Conservation (phyloP, 2,113 vertebrate species). For the Rhabdomys dilectus region DNA sequence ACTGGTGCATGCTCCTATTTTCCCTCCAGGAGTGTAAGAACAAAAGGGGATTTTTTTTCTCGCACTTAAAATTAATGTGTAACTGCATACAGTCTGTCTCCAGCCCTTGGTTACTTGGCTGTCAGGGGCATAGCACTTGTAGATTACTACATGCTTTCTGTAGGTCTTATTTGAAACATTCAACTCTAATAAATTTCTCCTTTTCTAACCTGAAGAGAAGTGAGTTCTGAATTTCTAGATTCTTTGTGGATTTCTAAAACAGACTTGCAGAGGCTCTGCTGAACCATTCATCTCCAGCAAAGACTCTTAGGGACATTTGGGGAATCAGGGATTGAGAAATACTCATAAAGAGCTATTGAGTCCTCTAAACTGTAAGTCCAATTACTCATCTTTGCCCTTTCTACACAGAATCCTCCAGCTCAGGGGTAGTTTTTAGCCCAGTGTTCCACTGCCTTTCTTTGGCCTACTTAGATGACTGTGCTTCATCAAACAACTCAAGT, state of each 20-base stretch:
- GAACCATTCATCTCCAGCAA: neutral
- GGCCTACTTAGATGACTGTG: no score
- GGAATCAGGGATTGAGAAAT: neutral
- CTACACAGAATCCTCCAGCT: neutral
- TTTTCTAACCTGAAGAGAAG: neutral
- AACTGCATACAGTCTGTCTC: neutral
- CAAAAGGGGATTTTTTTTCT: neutral
- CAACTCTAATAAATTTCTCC: neutral
- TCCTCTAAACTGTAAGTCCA: neutral
- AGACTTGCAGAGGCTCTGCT: neutral
- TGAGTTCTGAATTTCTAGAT: neutral
- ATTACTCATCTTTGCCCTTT: neutral
- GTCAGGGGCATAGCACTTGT: neutral
- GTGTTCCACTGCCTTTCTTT: neutral
- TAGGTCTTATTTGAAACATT: constrained; percentile 7
- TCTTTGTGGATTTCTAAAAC: neutral
- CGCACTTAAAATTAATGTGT: neutral
- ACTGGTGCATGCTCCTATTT: neutral
- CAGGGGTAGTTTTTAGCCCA: neutral
- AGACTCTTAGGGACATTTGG: neutral
- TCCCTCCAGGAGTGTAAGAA: neutral
- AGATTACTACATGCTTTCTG: neutral
- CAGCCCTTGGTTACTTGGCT: neutral
- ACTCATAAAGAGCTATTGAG: neutral
- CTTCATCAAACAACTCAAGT: neutral